Evolutionary conservation across 1,140 invertebrate genomes (phyloP).

Genomic region (Campoletis sonorensis): DNA sequence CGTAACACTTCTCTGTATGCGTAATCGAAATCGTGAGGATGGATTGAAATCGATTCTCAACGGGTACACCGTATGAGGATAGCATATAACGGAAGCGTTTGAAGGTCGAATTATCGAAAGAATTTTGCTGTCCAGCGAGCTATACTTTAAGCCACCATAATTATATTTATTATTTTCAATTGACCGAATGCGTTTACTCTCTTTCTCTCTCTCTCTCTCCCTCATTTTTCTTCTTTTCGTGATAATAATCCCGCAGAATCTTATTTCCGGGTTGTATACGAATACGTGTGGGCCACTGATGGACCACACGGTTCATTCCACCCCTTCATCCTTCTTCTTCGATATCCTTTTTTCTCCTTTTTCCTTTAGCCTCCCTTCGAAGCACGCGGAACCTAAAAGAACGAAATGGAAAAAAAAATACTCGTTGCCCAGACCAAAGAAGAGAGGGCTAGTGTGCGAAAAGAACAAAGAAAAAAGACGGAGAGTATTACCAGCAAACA

Average conservation of each 20-base stretch:
- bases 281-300: neutral
- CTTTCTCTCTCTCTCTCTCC: neutral
- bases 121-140: neutral
- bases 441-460: slow-evolving; percentile 35
- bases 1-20: neutral
- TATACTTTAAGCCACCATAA: neutral
- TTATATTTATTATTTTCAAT: slow-evolving; percentile 36
- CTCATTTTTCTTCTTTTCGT: neutral
- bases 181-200: neutral
- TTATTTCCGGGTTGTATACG: slow-evolving; percentile 21
- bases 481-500: slow-evolving; percentile 25
- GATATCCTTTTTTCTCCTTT: neutral
- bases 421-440: neutral
- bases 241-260: slow-evolving; percentile 16
- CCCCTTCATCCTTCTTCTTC: neutral
- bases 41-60: neutral
- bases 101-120: neutral
- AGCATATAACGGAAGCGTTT: slow-evolving; percentile 11
- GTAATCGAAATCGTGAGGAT: neutral
- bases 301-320: slow-evolving; percentile 15
- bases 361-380: neutral
- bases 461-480: slow-evolving; percentile 39
- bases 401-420: neutral
- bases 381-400: neutral
- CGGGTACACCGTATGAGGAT: neutral